Conservation (phyloP, 2,113 vertebrate species). For the Gobio gobio region DNA sequence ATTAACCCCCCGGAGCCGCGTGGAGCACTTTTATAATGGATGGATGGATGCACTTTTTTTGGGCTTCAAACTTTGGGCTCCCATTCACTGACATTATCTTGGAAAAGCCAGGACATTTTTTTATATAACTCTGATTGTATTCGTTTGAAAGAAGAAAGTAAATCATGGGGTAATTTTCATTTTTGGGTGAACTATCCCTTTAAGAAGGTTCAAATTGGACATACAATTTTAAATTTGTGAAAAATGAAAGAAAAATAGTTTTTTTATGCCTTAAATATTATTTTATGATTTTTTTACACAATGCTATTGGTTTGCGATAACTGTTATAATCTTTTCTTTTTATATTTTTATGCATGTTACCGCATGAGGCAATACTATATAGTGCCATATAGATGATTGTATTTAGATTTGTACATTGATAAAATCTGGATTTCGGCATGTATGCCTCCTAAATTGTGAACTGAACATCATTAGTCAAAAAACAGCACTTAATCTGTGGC, state of each 20-base stretch:
- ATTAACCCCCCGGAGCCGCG: too few relatives aligned
- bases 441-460: not conserved
- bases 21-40: too few relatives aligned
- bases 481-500: not conserved
- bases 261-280: not conserved
- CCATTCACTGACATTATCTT: too few relatives aligned
- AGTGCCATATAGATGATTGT: not conserved
- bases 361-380: slow-evolving; percentile 10
- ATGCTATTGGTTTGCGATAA: not conserved
- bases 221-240: not conserved
- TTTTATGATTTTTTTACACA: not conserved
- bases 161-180: too few relatives aligned
- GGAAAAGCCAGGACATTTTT: too few relatives aligned
- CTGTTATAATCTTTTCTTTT: not conserved
- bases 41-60: too few relatives aligned
- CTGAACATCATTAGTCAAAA: not conserved
- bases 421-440: not conserved
- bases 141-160: too few relatives aligned
- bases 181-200: too few relatives aligned
- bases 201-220: not conserved
- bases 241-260: not conserved
- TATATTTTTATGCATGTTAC: slow-evolving; percentile 1
- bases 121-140: too few relatives aligned
- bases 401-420: not conserved
- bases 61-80: too few relatives aligned